Conservation (phyloP, 2,888 invertebrate species). For the Dicycla oo region DNA sequence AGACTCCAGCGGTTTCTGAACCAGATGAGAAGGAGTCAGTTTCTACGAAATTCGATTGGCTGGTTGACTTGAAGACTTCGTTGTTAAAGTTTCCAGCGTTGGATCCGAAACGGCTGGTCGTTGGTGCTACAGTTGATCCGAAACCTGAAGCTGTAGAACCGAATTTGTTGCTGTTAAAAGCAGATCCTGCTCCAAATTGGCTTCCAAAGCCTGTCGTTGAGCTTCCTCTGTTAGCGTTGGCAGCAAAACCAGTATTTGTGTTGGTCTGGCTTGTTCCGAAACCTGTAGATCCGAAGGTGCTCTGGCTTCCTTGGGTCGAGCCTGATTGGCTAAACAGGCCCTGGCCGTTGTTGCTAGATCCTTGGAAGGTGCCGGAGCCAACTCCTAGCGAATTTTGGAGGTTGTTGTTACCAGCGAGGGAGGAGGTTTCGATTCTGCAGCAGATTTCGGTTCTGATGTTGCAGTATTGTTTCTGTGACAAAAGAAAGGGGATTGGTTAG, state of each 20-base stretch:
- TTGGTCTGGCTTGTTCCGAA: slow-evolving; percentile 38
- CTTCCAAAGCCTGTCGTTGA: slow-evolving; percentile 39
- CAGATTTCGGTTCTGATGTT: slow-evolving; percentile 85
- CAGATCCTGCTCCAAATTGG: slow-evolving; percentile 52
- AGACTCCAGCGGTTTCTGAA: slow-evolving; percentile 77
- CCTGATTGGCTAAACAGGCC: slow-evolving; percentile 72
- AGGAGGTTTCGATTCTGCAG: slow-evolving; percentile 83
- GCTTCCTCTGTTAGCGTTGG: slow-evolving; percentile 44
- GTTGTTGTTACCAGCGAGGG: slow-evolving; percentile 72
- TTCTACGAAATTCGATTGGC: slow-evolving; percentile 83
- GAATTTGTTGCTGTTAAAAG: slow-evolving; percentile 53
- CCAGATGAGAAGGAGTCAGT: slow-evolving; percentile 83
- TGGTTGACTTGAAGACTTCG: slow-evolving; percentile 76
- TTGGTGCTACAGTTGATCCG: slow-evolving; percentile 70
- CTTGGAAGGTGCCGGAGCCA: slow-evolving; percentile 77
- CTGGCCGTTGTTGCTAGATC: slow-evolving; percentile 70
- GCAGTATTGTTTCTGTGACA: slow-evolving; percentile 88
- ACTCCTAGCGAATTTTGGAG: slow-evolving; percentile 77
- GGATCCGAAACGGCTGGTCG: slow-evolving; percentile 68
- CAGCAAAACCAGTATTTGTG: slow-evolving; percentile 33
- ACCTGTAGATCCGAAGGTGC: slow-evolving; percentile 46
- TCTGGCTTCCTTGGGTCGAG: slow-evolving; percentile 48
- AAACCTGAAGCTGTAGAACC: slow-evolving; percentile 50
- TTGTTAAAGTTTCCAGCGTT: slow-evolving; percentile 69
- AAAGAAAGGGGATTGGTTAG: slow-evolving; percentile 53